A percentile compares a stretch with the other conserved stretches of the same genome.
Conservation (phyloP, 1,140 invertebrate species). For the Drosophila hydei region DNA sequence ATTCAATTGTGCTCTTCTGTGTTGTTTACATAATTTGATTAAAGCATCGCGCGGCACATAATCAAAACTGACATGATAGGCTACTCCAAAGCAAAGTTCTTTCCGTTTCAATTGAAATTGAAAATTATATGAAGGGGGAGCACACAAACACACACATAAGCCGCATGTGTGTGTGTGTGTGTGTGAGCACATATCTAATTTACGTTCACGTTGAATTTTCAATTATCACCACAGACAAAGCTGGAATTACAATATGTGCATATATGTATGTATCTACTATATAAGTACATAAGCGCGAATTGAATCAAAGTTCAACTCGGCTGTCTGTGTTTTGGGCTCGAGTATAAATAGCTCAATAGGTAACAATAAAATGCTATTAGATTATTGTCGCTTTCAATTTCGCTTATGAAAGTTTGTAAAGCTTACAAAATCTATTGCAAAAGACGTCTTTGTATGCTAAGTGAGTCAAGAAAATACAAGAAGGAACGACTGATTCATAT, state of each 20-base stretch:
- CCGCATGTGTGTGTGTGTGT: background rate
- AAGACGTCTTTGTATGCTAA: too few species aligned
- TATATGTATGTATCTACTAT: conserved; percentile 1
- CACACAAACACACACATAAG: conserved; percentile 20
- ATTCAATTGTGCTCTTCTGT: conserved; percentile 66
- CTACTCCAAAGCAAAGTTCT: conserved; percentile 65
- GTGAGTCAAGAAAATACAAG: too few species aligned
- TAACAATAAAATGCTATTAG: conserved; percentile 57
- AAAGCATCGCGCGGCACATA: conserved; percentile 65
- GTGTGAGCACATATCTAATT: conserved; percentile 15
- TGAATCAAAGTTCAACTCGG: conserved; percentile 59
- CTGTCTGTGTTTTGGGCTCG: conserved; percentile 24
- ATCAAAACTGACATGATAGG: conserved; percentile 79
- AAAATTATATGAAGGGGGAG: conserved; percentile 49
- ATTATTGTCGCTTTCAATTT: conserved; percentile 58
- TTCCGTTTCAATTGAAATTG: conserved; percentile 68
- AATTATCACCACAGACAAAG: conserved; percentile 43
- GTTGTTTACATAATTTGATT: conserved; percentile 68
- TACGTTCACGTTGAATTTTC: conserved; percentile 34
- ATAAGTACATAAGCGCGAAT: conserved; percentile 46
- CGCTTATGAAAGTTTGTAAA: too few species aligned
- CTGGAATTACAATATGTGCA: conserved; percentile 1
- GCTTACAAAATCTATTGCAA: too few species aligned
- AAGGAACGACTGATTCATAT: too few species aligned
- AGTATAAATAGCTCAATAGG: conserved; percentile 32